Conservation (phyloP, 2,888 invertebrate species). For the Drosophila neotestacea region DNA sequence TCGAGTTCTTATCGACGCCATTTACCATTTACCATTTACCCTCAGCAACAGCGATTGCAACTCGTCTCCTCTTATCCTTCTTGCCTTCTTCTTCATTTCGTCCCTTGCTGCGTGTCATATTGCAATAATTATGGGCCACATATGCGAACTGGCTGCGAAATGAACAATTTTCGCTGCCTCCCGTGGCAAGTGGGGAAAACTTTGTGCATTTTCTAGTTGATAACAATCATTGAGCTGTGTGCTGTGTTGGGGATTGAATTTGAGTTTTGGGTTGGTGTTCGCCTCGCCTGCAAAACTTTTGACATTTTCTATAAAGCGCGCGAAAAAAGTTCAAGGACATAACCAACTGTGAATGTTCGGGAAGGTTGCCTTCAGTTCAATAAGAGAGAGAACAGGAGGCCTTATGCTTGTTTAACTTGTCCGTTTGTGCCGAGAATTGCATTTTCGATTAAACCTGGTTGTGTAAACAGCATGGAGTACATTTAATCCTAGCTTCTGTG, state of each 20-base stretch:
- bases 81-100: not conserved
- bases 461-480: conserved; percentile 60
- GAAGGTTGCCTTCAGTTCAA: conserved; percentile 3
- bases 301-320: conserved; percentile 47
- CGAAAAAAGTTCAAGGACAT: conserved; percentile 74
- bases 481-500: conserved; percentile 57
- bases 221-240: conserved; percentile 65
- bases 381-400: not conserved
- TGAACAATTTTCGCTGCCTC: conserved; percentile 56
- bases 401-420: conserved; percentile 57
- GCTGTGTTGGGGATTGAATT: conserved; percentile 4
- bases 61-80: not conserved
- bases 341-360: conserved; percentile 9
- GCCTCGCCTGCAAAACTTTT: conserved; percentile 27
- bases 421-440: conserved; percentile 60
- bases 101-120: conserved; percentile 61
- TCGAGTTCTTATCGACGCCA: conserved; percentile 53
- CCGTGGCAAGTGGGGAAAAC: conserved; percentile 36
- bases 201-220: conserved; percentile 71
- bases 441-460: conserved; percentile 70
- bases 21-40: conserved; percentile 51
- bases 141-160: conserved; percentile 58
- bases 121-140: conserved; percentile 74
- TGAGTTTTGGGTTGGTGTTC: conserved; percentile 2
- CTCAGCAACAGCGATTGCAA: conserved; percentile 12